Evolutionary conservation across 2,888 invertebrate species (phyloP), one percentile per base, ranked within the genome.

Genomic region (Gari tellinella): DNA sequence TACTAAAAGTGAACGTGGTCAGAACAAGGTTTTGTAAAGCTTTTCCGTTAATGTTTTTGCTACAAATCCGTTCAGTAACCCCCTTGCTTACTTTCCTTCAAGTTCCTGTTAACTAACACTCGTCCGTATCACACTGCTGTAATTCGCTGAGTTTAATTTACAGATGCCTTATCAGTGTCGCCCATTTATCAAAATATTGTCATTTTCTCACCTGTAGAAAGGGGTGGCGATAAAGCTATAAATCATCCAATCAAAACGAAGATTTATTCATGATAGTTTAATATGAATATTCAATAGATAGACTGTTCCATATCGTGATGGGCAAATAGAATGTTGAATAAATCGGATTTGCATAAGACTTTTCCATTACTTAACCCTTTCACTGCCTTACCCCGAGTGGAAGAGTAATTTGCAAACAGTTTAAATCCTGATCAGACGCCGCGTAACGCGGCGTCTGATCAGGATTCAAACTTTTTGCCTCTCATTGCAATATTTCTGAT

Each of bases 351-450:
- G 56, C 55, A 73, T 63, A 68, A 43, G 73, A 40, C 61, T 60
- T 62, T 65, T 75, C 74, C 74, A 75, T 75, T 75, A 75, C 74
- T 60, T 49, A n/a, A n/a, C n/a, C n/a, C n/a, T n/a, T n/a, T n/a
- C n/a, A n/a, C n/a, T n/a, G n/a, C n/a, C n/a, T n/a, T n/a, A n/a
- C n/a, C n/a, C n/a, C n/a, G n/a, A n/a, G n/a, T n/a, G n/a, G n/a
- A n/a, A n/a, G n/a, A n/a, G n/a, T n/a, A n/a, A n/a, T n/a, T n/a
- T n/a, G n/a, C n/a, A n/a, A n/a, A n/a, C n/a, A n/a, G n/a, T n/a
- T n/a, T n/a, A n/a, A n/a, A n/a, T n/a, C n/a, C n/a, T n/a, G n/a
- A n/a, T n/a, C n/a, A n/a, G n/a, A n/a, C n/a, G n/a, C n/a, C n/a
- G n/a, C n/a, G n/a, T n/a, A n/a, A n/a, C n/a, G n/a, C n/a, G n/a